Evolutionary conservation across 2,797 vertebrate genomes (phyloP).

Genomic region (Kryptopterus vitreolus): DNA sequence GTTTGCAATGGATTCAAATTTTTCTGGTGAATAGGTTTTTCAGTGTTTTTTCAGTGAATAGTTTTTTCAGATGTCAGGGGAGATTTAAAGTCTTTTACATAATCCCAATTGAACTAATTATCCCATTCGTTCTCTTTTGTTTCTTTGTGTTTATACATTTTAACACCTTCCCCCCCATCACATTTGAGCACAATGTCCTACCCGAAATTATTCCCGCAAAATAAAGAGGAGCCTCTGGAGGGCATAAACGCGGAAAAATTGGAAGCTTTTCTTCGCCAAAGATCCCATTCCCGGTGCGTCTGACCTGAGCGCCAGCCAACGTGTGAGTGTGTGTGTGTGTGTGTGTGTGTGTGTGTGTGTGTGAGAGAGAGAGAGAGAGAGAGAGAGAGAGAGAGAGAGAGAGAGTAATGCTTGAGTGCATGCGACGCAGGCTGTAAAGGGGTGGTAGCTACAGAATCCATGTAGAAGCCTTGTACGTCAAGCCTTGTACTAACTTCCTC

Average conservation of each 20-base stretch:
- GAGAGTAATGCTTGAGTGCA: too few species aligned
- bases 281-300: conserved; percentile 80
- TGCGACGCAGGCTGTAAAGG: background rate
- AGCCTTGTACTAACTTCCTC: too few species aligned
- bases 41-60: too few species aligned
- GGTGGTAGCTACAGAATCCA: conserved; percentile 30
- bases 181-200: conserved; percentile 39
- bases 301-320: conserved; percentile 62
- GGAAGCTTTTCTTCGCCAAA: conserved; percentile 77
- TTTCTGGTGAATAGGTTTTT: background rate
- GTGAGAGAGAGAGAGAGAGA: too few species aligned
- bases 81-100: conserved; percentile 31
- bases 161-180: conserved; percentile 25
- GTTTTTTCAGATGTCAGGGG: conserved; percentile 39
- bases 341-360: conserved; percentile 3
- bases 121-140: conserved; percentile 58
- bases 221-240: conserved; percentile 77
- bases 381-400: too few species aligned
- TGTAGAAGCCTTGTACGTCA: too few species aligned
- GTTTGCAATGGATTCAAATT: background rate
- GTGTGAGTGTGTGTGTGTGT: conserved; percentile 41
- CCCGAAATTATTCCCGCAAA: conserved; percentile 74
- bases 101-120: conserved; percentile 40
- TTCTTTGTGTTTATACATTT: conserved; percentile 32
- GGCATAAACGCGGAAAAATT: conserved; percentile 76